Conservation (phyloP, 1,140 invertebrate genomes). For the Heliconius himera region DNA sequence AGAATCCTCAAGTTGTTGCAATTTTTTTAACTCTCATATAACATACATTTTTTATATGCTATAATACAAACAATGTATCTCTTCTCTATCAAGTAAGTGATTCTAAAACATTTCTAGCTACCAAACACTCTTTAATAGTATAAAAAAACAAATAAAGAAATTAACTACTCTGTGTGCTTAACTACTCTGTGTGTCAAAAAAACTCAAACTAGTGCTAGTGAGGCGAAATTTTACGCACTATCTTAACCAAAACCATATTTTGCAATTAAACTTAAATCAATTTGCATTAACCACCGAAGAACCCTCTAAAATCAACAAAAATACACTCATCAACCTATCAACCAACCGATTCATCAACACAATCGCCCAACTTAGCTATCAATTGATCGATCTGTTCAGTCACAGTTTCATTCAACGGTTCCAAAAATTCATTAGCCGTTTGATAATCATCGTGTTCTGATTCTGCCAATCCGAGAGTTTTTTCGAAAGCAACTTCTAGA, state of each 20-base stretch:
- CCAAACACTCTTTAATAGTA: too few relatives aligned
- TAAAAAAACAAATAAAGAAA: too few relatives aligned
- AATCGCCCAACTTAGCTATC: constrained; percentile 65
- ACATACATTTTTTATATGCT: too few relatives aligned
- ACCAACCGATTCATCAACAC: constrained; percentile 42
- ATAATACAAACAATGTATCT: too few relatives aligned
- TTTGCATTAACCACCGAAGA: background rate
- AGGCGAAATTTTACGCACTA: background rate
- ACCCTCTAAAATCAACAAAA: constrained; percentile 3
- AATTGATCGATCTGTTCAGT: constrained; percentile 73
- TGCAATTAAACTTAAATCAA: too few relatives aligned
- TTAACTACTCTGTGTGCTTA: too few relatives aligned
- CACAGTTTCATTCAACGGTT: constrained; percentile 68
- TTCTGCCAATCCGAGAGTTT: constrained; percentile 50
- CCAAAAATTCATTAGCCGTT: constrained; percentile 66
- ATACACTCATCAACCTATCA: constrained; percentile 7
- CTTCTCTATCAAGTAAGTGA: too few relatives aligned
- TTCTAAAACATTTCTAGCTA: too few relatives aligned
- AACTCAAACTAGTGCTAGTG: background rate
- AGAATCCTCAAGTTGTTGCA: too few relatives aligned
- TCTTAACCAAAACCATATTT: background rate
- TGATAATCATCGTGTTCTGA: constrained; percentile 60
- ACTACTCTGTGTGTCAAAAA: too few relatives aligned
- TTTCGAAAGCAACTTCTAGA: constrained; percentile 67
- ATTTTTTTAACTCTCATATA: too few relatives aligned